Percentiles rank a stretch among this genome's conserved stretches.
Evolutionary conservation across 2,797 vertebrate genomes (phyloP).

Genomic region (Chaunax sp.): DNA sequence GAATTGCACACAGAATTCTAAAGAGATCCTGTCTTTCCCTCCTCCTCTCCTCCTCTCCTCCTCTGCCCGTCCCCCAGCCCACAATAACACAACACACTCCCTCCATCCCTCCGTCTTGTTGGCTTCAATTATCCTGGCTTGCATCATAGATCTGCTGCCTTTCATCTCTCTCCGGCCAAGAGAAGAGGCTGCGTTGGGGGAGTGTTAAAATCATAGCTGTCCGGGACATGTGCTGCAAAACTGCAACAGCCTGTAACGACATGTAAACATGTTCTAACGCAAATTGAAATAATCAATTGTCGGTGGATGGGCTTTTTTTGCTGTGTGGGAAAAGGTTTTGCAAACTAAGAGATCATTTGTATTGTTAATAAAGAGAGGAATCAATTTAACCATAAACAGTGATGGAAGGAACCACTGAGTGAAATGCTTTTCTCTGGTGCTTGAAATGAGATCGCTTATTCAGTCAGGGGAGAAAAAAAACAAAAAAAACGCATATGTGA

Average conservation of each 20-base stretch:
- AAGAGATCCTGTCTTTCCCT: slow-evolving; percentile 43
- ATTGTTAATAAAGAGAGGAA: slow-evolving; percentile 63
- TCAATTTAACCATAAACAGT: slow-evolving; percentile 58
- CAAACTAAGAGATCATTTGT: slow-evolving; percentile 45
- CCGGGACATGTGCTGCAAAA: slow-evolving; percentile 24
- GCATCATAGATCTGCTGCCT: slow-evolving; percentile 72
- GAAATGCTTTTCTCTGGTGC: slow-evolving; percentile 53
- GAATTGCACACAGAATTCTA: slow-evolving; percentile 69
- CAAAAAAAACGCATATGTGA: slow-evolving; percentile 27
- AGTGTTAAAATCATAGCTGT: slow-evolving; percentile 32
- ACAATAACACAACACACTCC: slow-evolving; percentile 64
- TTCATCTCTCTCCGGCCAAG: slow-evolving; percentile 54
- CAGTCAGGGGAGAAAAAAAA: slow-evolving; percentile 26
- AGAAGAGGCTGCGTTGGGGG: slow-evolving; percentile 42
- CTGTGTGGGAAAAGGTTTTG: slow-evolving; percentile 9
- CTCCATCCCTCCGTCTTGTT: slow-evolving; percentile 71
- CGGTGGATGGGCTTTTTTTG: slow-evolving; percentile 25
- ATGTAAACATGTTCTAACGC: slow-evolving; percentile 41
- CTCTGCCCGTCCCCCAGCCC: slow-evolving; percentile 40
- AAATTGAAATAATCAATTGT: slow-evolving; percentile 39
- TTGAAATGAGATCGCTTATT: slow-evolving; percentile 65
- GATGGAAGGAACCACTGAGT: slow-evolving; percentile 51
- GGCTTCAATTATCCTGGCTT: slow-evolving; percentile 71
- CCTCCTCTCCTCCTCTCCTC: slow-evolving; percentile 16
- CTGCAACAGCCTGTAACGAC: slow-evolving; percentile 34